Conservation (phyloP, 2,797 vertebrate species). For the Thripadectes ignobilis region DNA sequence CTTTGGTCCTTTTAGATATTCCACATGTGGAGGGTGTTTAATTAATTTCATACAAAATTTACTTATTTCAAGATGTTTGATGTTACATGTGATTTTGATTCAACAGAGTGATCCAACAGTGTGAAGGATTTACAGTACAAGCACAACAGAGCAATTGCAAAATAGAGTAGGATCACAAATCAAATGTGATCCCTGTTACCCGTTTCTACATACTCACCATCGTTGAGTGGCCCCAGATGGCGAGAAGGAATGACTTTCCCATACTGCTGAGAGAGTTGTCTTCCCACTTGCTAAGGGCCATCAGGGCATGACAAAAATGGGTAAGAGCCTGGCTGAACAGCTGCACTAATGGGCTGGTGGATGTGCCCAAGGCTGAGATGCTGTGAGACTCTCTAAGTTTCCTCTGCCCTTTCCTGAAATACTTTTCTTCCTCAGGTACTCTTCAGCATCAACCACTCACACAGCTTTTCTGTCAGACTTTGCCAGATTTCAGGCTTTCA, state of each 20-base stretch:
- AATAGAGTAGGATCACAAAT: not conserved
- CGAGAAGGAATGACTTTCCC: not conserved
- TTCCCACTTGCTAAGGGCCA: not conserved
- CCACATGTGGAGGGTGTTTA: not conserved
- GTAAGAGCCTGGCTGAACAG: not conserved
- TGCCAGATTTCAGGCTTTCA: not conserved
- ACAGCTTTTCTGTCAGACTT: not conserved
- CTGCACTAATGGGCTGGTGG: not conserved
- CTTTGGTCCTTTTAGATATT: not conserved
- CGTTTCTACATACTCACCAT: not conserved
- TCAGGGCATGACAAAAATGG: not conserved
- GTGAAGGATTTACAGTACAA: not conserved
- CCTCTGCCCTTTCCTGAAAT: not conserved
- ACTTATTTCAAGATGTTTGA: not conserved
- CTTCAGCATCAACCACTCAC: not conserved
- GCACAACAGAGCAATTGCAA: not conserved
- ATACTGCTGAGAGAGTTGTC: not conserved
- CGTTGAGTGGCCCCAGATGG: accelerated
- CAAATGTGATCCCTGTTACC: not conserved
- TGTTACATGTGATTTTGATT: not conserved
- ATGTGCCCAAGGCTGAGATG: not conserved
- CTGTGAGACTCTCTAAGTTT: not conserved
- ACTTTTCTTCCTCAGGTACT: not conserved
- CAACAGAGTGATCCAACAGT: not conserved
- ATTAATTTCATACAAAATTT: not conserved